Conservation (phyloP, 2,797 vertebrate species). For the Chanos chanos region DNA sequence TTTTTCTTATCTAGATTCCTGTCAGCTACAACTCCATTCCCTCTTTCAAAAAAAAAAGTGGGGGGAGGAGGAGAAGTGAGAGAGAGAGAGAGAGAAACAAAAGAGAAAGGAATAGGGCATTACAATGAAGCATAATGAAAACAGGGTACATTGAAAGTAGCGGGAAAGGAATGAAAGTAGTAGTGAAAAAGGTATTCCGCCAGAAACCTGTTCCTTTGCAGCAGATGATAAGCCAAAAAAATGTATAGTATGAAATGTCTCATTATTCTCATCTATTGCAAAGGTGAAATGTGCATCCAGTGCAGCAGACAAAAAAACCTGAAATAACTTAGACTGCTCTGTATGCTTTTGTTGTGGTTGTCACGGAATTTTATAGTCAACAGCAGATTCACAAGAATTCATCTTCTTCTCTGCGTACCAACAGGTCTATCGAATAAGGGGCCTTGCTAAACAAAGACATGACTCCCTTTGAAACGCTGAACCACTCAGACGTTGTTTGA, state of each 20-base stretch:
- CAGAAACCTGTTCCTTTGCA: too few relatives aligned
- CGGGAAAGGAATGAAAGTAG: too few relatives aligned
- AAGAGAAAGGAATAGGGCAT: neutral
- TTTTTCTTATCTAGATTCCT: conserved; percentile 60
- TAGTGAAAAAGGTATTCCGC: too few relatives aligned
- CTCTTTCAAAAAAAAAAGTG: conserved; percentile 21
- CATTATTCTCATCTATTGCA: neutral
- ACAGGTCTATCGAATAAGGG: neutral
- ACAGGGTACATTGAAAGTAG: too few relatives aligned
- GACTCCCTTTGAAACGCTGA: conserved; percentile 9
- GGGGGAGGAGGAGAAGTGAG: conserved; percentile 15
- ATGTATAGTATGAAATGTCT: too few relatives aligned
- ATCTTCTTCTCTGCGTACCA: too few relatives aligned
- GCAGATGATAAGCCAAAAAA: too few relatives aligned
- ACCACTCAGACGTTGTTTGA: conserved; percentile 19
- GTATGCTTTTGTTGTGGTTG: too few relatives aligned
- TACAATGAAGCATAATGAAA: neutral
- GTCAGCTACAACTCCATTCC: conserved; percentile 40
- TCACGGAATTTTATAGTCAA: too few relatives aligned
- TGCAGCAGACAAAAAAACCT: neutral
- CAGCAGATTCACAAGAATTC: too few relatives aligned
- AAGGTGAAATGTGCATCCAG: neutral
- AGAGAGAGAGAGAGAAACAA: neutral
- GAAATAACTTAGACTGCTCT: too few relatives aligned
- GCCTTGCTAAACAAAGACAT: neutral